Percentiles rank a stretch among this genome's conserved stretches.
phyloP scores from a whole-genome alignment of 2,797 vertebrate genomes.

The Macrochelys suwanniensis region DNA sequence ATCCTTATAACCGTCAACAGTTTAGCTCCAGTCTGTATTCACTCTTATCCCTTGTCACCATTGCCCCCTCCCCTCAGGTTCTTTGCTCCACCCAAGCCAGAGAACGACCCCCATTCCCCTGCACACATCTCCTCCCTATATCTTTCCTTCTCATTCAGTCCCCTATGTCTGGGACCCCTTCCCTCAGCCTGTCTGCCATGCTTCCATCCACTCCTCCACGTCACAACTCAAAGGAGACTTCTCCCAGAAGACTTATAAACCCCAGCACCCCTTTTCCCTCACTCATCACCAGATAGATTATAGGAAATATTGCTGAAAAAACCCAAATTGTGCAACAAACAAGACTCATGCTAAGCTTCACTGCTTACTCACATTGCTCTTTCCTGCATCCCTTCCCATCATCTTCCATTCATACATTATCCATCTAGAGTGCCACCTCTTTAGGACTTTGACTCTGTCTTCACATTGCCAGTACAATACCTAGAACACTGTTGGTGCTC shows the following conservation, averaged over 20 bases:
- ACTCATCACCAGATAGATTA: not conserved
- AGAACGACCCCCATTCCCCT: not conserved
- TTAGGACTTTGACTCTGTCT: not conserved
- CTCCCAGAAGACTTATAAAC: not conserved
- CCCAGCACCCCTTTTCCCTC: rapidly evolving
- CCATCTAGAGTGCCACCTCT: not conserved
- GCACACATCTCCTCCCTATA: not conserved
- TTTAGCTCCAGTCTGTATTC: not conserved
- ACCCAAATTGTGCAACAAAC: not conserved
- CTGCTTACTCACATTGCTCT: not conserved
- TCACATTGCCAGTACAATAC: not conserved
- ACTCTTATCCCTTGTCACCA: not conserved
- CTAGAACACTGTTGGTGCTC: not conserved
- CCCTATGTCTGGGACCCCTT: not conserved
- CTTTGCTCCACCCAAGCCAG: not conserved
- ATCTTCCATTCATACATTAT: not conserved
- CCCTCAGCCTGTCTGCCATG: not conserved
- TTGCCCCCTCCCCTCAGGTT: not conserved
- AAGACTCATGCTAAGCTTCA: not conserved
- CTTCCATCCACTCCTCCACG: not conserved
- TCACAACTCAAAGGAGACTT: not conserved
- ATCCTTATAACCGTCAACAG: not conserved
- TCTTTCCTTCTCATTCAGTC: not conserved
- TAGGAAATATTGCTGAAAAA: not conserved
- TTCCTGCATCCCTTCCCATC: rapidly evolving